A percentile compares a stretch with the other conserved stretches of the same genome.
Conservation (phyloP, 1,140 invertebrate genomes). For the Fopius arisanus region DNA sequence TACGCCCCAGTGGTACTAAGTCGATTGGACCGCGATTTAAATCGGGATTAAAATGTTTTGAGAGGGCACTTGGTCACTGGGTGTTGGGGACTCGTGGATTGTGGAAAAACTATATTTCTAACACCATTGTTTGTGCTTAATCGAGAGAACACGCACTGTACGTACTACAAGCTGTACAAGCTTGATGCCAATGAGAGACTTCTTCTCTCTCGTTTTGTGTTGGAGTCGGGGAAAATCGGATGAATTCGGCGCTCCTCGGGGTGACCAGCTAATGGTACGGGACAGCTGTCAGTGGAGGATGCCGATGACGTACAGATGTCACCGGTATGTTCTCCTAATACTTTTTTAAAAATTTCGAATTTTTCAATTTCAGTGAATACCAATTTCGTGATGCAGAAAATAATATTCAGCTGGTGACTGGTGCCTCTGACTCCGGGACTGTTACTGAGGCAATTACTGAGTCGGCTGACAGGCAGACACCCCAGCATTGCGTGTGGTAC, state of each 20-base stretch:
- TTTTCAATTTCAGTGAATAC: too few relatives aligned
- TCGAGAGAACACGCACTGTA: slow-evolving; percentile 11
- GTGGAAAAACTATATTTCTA: slow-evolving; percentile 1
- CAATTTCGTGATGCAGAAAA: too few relatives aligned
- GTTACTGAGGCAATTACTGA: too few relatives aligned
- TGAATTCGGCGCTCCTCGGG: background rate
- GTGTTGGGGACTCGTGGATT: background rate
- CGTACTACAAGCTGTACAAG: slow-evolving; percentile 3
- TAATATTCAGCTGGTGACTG: too few relatives aligned
- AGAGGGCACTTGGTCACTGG: background rate
- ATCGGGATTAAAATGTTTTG: background rate
- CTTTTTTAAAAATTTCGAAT: too few relatives aligned
- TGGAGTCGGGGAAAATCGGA: background rate
- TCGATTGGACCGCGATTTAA: background rate
- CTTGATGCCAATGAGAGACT: slow-evolving; percentile 19
- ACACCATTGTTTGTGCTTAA: slow-evolving; percentile 15
- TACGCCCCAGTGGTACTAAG: slow-evolving; percentile 16
- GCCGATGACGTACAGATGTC: background rate
- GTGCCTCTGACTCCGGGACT: too few relatives aligned
- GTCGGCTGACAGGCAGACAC: too few relatives aligned
- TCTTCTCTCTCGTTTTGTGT: slow-evolving; percentile 10
- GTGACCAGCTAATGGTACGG: background rate
- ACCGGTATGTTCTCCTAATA: too few relatives aligned
- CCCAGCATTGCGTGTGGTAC: too few relatives aligned
- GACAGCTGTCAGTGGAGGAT: background rate